Evolutionary conservation across 23 tunicate species (phyloP).

Genomic region (Ciona savignyi): DNA sequence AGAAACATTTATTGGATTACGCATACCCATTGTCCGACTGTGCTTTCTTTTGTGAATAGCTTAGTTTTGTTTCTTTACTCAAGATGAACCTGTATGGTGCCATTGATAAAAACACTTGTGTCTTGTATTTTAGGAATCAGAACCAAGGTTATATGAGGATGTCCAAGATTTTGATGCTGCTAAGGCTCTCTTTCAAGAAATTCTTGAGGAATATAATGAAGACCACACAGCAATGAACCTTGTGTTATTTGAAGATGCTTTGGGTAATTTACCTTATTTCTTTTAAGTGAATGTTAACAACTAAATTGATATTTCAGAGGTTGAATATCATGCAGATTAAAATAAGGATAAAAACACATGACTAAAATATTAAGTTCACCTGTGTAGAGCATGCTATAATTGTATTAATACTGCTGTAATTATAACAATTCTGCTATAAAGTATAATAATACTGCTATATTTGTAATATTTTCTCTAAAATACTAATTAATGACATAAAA

Average conservation of each 20-base stretch:
- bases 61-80: too few species aligned
- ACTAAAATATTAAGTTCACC: too few species aligned
- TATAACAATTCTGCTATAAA: too few species aligned
- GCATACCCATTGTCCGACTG: too few species aligned
- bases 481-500: background rate
- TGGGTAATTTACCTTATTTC: conserved; percentile 32
- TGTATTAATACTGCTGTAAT: too few species aligned
- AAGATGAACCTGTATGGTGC: too few species aligned
- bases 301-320: background rate
- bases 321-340: background rate
- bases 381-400: too few species aligned
- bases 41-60: too few species aligned
- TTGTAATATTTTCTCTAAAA: background rate
- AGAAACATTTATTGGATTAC: background rate
- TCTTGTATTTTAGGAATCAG: conserved; percentile 88
- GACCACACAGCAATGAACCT: conserved; percentile 97
- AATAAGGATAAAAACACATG: background rate
- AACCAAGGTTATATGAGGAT: conserved; percentile 96
- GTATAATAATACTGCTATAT: too few species aligned
- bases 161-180: conserved; percentile 98
- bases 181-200: conserved; percentile 89
- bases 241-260: conserved; percentile 95
- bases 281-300: background rate
- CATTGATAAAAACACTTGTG: too few species aligned
- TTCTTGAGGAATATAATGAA: conserved; percentile 95